phyloP scores from a whole-genome alignment of 2,888 invertebrate species.

The Pocota personata region DNA sequence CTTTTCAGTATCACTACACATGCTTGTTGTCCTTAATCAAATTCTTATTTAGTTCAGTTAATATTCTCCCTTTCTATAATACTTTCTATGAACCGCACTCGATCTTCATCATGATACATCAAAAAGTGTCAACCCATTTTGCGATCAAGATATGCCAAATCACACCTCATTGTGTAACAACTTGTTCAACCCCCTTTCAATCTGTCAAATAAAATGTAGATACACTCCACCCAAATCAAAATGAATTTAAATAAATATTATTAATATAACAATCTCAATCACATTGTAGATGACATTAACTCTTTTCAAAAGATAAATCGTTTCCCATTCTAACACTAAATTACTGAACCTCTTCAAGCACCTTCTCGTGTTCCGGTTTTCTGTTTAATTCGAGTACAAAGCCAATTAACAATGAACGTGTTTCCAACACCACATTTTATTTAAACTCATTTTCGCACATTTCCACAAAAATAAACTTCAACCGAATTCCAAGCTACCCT shows the following conservation, averaged over 20 bases:
- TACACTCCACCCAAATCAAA: neutral
- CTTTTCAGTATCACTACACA: too few relatives aligned
- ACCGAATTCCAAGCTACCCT: neutral
- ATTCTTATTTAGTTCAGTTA: too few relatives aligned
- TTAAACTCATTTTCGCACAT: neutral
- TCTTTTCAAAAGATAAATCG: neutral
- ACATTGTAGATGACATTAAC: neutral
- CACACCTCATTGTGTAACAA: neutral
- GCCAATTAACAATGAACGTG: conserved; percentile 26
- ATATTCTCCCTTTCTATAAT: neutral
- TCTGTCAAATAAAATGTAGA: neutral
- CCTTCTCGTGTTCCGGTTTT: neutral
- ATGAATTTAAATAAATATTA: neutral
- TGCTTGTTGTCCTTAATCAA: too few relatives aligned
- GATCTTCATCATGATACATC: neutral
- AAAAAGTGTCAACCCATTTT: neutral
- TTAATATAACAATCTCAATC: neutral
- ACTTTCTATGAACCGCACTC: too few relatives aligned
- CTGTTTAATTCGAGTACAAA: neutral
- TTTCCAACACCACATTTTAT: conserved; percentile 1
- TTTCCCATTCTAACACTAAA: neutral
- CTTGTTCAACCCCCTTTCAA: neutral
- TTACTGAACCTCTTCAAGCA: neutral
- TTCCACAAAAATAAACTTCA: neutral
- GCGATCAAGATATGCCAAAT: neutral